These are phyloP conservation scores for Nudaria mundana DNA, from an alignment of 2,888 invertebrate species.

Conservation along the genomic window DNA sequence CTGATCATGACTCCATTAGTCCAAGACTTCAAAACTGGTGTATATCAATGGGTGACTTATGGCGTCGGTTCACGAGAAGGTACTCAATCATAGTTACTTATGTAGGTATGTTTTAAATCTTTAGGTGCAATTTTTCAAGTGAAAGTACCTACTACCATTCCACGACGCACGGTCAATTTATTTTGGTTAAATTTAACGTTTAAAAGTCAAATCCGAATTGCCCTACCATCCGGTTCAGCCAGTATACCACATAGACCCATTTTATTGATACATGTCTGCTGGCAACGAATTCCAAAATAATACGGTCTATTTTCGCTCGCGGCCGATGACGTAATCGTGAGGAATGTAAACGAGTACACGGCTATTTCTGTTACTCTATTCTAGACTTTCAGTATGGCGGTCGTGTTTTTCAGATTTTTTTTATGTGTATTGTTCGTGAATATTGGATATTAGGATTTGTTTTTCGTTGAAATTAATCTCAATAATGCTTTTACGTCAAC, in stretches of 20 bases:
- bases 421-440: slow-evolving; percentile 27
- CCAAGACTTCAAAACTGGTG: too few species aligned
- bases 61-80: too few species aligned
- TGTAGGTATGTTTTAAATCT: too few species aligned
- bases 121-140: too few species aligned
- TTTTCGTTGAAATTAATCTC: neutral
- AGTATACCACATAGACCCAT: slow-evolving; percentile 34
- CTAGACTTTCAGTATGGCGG: slow-evolving; percentile 43
- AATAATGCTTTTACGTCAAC: neutral
- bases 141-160: too few species aligned
- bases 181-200: too few species aligned
- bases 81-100: too few species aligned
- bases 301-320: slow-evolving; percentile 60
- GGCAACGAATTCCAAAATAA: slow-evolving; percentile 72
- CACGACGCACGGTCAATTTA: too few species aligned
- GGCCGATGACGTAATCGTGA: slow-evolving; percentile 53
- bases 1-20: too few species aligned
- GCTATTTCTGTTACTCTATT: slow-evolving; percentile 55
- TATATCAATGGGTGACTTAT: too few species aligned
- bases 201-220: neutral
- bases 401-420: slow-evolving; percentile 20
- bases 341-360: slow-evolving; percentile 63
- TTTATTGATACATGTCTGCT: slow-evolving; percentile 65
- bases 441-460: neutral
- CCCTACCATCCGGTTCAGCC: slow-evolving; percentile 11